phyloP scores from a whole-genome alignment of 2,797 vertebrate species.

The Squalus acanthias region DNA sequence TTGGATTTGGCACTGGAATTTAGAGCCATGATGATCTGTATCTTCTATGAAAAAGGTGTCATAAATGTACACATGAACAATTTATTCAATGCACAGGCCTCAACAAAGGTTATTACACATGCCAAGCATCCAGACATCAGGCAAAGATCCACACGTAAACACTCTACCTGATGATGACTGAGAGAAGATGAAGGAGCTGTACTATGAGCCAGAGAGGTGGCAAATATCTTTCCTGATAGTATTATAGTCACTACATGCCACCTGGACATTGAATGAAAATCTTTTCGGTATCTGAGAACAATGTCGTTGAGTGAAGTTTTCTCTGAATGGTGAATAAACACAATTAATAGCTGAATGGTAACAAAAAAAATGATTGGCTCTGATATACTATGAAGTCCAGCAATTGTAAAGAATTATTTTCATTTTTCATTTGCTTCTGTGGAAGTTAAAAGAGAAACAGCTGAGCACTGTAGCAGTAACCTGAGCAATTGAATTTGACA shows the following conservation, averaged over 20 bases:
- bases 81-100: not conserved
- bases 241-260: not conserved
- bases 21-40: not conserved
- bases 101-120: not conserved
- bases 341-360: not conserved
- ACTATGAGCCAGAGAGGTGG: not conserved
- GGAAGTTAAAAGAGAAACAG: not conserved
- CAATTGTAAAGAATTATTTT: not conserved
- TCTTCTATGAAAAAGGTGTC: not conserved
- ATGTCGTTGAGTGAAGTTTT: not conserved
- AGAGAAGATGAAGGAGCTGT: not conserved
- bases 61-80: not conserved
- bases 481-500: slow-evolving; percentile 15
- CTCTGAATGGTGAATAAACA: not conserved
- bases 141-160: not conserved
- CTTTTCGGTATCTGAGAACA: not conserved
- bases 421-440: slow-evolving; percentile 5
- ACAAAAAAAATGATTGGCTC: not conserved
- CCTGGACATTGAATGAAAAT: not conserved
- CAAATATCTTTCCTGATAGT: not conserved
- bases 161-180: not conserved
- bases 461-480: not conserved
- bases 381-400: not conserved
- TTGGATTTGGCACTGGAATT: not conserved
- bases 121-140: not conserved